Conservation (phyloP, 2,888 invertebrate genomes). For the Phengaris arion region DNA sequence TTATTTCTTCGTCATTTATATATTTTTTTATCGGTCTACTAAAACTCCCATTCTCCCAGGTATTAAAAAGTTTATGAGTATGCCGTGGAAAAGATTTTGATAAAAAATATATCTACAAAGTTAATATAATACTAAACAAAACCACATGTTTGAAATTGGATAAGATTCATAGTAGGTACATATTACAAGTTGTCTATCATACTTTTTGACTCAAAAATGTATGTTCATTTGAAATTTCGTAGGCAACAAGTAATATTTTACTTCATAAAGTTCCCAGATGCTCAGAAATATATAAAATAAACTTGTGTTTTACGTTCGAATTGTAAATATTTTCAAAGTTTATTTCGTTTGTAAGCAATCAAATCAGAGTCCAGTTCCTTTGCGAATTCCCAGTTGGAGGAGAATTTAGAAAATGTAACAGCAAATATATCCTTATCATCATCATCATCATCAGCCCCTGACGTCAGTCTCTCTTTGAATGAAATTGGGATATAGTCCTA, state of each 20-base stretch:
- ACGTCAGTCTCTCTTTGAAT: not conserved
- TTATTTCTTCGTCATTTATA: too few relatives aligned
- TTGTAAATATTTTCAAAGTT: conserved; percentile 14
- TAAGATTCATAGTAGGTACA: too few relatives aligned
- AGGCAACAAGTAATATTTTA: not conserved
- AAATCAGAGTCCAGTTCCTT: conserved; percentile 5
- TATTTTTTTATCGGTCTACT: too few relatives aligned
- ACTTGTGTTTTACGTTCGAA: not conserved
- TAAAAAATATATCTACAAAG: too few relatives aligned
- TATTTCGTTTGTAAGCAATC: conserved; percentile 17
- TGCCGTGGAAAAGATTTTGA: too few relatives aligned
- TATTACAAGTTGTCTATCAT: too few relatives aligned
- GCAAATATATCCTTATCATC: not conserved
- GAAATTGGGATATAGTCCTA: too few relatives aligned
- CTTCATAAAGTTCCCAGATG: not conserved
- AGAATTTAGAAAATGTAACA: conserved; percentile 7
- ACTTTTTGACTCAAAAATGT: too few relatives aligned
- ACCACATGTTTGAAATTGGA: too few relatives aligned
- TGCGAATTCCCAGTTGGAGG: not conserved
- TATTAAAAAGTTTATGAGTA: too few relatives aligned
- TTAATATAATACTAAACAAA: too few relatives aligned
- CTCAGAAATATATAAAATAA: conserved; percentile 3
- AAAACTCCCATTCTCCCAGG: too few relatives aligned
- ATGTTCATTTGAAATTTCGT: not conserved
- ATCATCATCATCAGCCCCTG: not conserved